Base-by-base conservation (phyloP, 2,113 vertebrate genomes). In the Chauna torquata region DNA sequence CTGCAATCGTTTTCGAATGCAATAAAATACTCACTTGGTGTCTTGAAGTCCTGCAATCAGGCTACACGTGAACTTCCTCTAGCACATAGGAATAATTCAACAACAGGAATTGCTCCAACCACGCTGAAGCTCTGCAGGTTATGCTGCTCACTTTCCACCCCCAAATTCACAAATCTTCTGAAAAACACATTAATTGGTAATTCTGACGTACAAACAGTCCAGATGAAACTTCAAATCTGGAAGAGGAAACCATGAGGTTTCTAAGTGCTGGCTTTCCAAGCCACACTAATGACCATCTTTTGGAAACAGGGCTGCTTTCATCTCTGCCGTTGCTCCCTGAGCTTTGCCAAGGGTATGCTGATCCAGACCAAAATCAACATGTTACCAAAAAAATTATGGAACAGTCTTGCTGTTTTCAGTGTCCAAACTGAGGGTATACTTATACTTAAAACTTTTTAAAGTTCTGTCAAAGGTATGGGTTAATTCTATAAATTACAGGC, bases 81-180 rank as follows among this genome's bases (percentile, higher is more conserved):
- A 47, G 64, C 61, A 38, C 32, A 20, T 3, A 18, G 34, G 19
- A 78, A 49, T 22, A 13, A 71, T 19, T 45, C 34, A 19, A 36
- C 34, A 19, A 36, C 16, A 42, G 32, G 30, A 49, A 57, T 3
- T 24, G 36, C 50, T 42, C 58, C 34, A 40, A 54, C 17, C 15
- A 9, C 0, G 0, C 19, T n/a, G 28, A 36, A 54, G 30, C 38
- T 45, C 28, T 24, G 19, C 0, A 0, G 49, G 52, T 55, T 47
- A 22, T 1, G 16, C 45, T 17, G 30, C 52, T 9, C 0, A 8
- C 30, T 66, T 79, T 55, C 49, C n/a, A 72, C 11, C 5, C 55
- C 28, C 45, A 22, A 58, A 68, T 36, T 72, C 47, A 82, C 18
- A 13, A 13, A 25, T 34, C 8, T 68, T 72, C 52, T 66, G 19